A percentile compares a stretch with the other conserved stretches of the same genome.
Conservation (phyloP, 2,797 vertebrate genomes). For the Acrocephalus scirpaceus region DNA sequence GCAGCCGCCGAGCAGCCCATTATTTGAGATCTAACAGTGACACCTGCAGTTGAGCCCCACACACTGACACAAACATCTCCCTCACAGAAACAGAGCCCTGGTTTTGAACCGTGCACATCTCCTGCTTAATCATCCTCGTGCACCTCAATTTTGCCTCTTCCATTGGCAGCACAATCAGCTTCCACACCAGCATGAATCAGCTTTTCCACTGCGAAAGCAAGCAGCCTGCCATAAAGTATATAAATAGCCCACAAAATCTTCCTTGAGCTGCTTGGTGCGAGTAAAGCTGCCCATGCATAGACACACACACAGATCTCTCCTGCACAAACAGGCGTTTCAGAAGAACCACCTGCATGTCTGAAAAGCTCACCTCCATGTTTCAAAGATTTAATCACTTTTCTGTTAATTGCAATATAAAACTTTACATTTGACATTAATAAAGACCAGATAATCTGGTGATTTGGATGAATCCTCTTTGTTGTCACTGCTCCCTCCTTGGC, state of each 20-base stretch:
- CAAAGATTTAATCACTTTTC: background rate
- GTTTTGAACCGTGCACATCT: background rate
- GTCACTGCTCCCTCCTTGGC: background rate
- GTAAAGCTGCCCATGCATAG: background rate
- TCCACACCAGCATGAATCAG: constrained; percentile 45
- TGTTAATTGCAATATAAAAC: background rate
- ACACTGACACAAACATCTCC: background rate
- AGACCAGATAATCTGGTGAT: background rate
- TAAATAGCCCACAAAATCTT: constrained; percentile 30
- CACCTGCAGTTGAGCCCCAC: constrained; percentile 72
- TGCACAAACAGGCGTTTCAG: background rate
- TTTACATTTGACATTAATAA: background rate
- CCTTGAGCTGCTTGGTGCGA: background rate
- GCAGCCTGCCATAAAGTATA: background rate
- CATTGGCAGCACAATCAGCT: constrained; percentile 3
- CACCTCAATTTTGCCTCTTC: constrained; percentile 14
- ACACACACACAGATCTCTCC: background rate
- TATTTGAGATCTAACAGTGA: constrained; percentile 80
- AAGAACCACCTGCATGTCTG: background rate
- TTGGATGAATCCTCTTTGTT: background rate
- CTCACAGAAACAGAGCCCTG: background rate
- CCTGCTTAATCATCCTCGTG: constrained; percentile 9
- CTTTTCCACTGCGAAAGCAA: constrained; percentile 16
- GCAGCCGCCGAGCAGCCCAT: background rate
- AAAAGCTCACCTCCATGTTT: background rate